Evolutionary conservation across 2,113 vertebrate species (phyloP).

Genomic region (Martes martes): DNA sequence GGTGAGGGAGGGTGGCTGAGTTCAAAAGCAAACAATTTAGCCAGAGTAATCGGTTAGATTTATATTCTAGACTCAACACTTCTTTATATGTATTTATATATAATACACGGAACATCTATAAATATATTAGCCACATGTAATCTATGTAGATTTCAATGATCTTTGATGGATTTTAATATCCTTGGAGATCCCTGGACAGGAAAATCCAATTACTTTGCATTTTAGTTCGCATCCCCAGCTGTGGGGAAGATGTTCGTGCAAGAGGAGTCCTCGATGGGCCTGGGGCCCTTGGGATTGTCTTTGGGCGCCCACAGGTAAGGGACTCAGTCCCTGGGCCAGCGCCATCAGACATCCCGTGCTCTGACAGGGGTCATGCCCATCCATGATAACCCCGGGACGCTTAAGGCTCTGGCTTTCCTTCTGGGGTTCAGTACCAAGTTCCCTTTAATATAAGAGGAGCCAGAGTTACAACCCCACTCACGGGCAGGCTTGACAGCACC

Average conservation of each 20-base stretch:
- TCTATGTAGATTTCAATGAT: background rate
- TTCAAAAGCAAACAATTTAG: background rate
- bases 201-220: background rate
- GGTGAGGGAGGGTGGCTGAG: too few species aligned
- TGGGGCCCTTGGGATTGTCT: fast-evolving
- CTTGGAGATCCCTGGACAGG: background rate
- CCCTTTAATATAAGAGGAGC: background rate
- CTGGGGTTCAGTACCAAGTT: background rate
- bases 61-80: background rate
- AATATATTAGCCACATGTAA: background rate
- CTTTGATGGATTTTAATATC: background rate
- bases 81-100: background rate
- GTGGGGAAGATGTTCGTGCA: background rate
- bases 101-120: background rate
- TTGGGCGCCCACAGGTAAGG: background rate
- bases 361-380: fast-evolving
- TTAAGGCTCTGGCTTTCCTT: background rate
- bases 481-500: fast-evolving
- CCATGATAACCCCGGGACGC: too few species aligned
- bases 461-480: background rate
- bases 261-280: background rate
- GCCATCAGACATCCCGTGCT: fast-evolving
- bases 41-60: background rate
- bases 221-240: too few species aligned
- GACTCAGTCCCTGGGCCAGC: background rate